phyloP scores from a whole-genome alignment of 2,888 invertebrate species.

The Drosophila histrio region DNA sequence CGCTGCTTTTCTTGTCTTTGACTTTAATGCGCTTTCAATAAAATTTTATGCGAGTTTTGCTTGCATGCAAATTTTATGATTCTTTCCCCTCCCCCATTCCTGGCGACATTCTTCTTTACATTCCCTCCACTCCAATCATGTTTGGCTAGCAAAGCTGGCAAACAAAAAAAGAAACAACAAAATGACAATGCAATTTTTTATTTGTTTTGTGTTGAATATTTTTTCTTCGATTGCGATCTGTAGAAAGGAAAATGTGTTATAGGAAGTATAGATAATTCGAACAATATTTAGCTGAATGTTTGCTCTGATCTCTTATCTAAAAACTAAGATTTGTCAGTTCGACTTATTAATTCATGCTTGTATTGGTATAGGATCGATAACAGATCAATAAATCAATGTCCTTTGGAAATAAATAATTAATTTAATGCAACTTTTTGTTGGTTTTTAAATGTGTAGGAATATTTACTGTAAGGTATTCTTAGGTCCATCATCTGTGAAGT shows the following conservation, averaged over 20 bases:
- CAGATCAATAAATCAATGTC: no score
- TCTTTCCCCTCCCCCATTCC: not conserved
- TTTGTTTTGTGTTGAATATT: slow-evolving; percentile 28
- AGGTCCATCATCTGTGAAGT: not conserved
- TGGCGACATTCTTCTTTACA: not conserved
- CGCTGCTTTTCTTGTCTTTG: slow-evolving; percentile 69
- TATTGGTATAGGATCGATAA: no score
- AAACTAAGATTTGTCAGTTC: no score
- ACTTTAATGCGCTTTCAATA: slow-evolving; percentile 78
- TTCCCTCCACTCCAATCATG: slow-evolving; percentile 2
- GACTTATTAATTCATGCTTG: no score
- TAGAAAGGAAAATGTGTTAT: not conserved
- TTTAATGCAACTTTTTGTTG: no score
- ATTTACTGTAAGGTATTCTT: no score
- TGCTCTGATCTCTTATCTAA: no score
- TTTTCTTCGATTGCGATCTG: slow-evolving; percentile 26
- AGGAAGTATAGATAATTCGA: not conserved
- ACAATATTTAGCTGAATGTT: no score
- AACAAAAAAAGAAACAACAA: slow-evolving; percentile 40
- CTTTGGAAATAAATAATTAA: no score
- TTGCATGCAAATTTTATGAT: slow-evolving; percentile 74
- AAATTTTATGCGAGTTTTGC: slow-evolving; percentile 77
- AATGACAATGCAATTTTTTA: slow-evolving; percentile 57
- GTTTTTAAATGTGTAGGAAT: no score
- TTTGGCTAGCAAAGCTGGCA: slow-evolving; percentile 29